Evolutionary conservation across 2,113 vertebrate genomes (phyloP), one percentile per base, ranked within the genome.

Genomic region (Aspiorhynchus laticeps): DNA sequence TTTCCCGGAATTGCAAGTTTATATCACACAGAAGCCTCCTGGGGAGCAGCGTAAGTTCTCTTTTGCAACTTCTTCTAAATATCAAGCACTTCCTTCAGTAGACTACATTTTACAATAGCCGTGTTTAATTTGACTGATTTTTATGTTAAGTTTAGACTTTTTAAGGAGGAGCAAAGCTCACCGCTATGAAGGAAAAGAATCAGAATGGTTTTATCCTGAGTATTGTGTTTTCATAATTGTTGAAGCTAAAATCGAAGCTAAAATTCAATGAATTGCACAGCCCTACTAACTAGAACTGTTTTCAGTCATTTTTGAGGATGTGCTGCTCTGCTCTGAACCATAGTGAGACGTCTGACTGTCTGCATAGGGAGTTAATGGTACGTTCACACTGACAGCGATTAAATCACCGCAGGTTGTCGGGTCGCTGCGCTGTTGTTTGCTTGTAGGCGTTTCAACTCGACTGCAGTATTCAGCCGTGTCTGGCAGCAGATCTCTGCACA

Each of bases 171-270:
- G 56, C 7, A 24, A 59, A 59, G 56, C 56, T 59, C 19, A 59
- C 21, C 2, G 21, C 56, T 9, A 59, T 9, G 8, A 59, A 53
- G 17, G 51, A 53, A 21, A 53, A 53, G 51, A 53, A 53, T 0
- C 51, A 19, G 17, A 53, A 56, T 59, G 7, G 21, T 59, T 59
- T 59, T 24, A 59, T 59, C 56, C 21, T 24, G 56, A 59, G 24
- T 59, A 24, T 61, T 24, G 21, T 61, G 31, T 46, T 76, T 26
- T n/a, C 41, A 26, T 76, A 36, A 36, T 69, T 96, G 19, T 97
- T 97, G 46, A 31, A 91, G 88, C 6, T 2, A 9, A 73, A 69
- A 17, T 33, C 1, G 0, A 43, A 24, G 10, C n/a, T 12, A 19
- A 51, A 71, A 26, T 6, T 2, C 10, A 12, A 9, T 69, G 31